Evolutionary conservation across 92 coral and sea anemone genomes (phyloP).

Genomic region (Isaurus tuberculatus): DNA sequence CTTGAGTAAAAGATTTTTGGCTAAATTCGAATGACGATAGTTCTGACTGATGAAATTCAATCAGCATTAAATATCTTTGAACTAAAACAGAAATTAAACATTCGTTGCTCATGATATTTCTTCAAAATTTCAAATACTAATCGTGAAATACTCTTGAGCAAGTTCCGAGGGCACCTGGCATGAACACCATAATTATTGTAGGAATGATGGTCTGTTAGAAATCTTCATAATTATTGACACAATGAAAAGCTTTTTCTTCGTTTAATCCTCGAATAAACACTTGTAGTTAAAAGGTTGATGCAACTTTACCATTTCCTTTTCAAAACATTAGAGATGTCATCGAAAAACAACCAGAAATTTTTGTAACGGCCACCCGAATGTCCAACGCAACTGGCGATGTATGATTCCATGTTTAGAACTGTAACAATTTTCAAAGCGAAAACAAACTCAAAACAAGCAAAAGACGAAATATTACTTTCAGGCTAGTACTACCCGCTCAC

Average conservation of each 20-base stretch:
- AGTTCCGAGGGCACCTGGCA: constrained; percentile 30
- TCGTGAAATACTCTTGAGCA: constrained; percentile 19
- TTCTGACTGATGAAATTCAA: constrained; percentile 6
- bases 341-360: constrained; percentile 8
- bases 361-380: constrained; percentile 32
- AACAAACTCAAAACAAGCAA: constrained; percentile 23
- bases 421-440: constrained; percentile 41
- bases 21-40: not conserved
- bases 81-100: not conserved
- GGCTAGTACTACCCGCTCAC: not conserved
- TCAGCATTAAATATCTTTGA: not conserved
- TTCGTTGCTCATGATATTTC: constrained; percentile 4
- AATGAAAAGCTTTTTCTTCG: constrained; percentile 24
- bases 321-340: constrained; percentile 35
- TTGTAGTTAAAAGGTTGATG: constrained; percentile 28
- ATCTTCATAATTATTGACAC: not conserved
- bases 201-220: constrained; percentile 10
- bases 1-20: not conserved
- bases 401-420: constrained; percentile 40
- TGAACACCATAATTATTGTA: constrained; percentile 13
- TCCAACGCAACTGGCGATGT: constrained; percentile 14
- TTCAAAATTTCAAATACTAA: not conserved
- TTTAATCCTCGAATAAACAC: constrained; percentile 66
- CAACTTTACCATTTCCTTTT: constrained; percentile 37
- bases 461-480: constrained; percentile 27